phyloP scores from a whole-genome alignment of 2,888 invertebrate genomes.

The Idaea dimidiata region DNA sequence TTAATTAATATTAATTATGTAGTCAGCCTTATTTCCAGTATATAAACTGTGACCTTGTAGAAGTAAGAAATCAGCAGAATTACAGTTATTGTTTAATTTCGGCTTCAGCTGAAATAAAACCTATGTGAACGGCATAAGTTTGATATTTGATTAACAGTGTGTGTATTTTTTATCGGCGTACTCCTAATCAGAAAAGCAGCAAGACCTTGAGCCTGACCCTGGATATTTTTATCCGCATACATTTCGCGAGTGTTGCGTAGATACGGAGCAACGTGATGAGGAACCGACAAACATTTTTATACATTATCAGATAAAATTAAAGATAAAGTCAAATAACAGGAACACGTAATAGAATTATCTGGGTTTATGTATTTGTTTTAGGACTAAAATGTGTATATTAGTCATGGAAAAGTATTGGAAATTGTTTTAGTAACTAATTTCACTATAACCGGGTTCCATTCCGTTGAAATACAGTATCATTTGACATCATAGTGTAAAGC shows the following conservation, averaged over 20 bases:
- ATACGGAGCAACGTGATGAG: slow-evolving; percentile 53
- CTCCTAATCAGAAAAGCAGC: slow-evolving; percentile 74
- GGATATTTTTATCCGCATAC: slow-evolving; percentile 76
- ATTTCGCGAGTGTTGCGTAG: slow-evolving; percentile 69
- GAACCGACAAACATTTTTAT: slow-evolving; percentile 48
- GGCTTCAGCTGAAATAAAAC: slow-evolving; percentile 41
- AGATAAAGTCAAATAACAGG: slow-evolving; percentile 36
- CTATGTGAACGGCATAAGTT: slow-evolving; percentile 41
- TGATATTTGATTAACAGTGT: slow-evolving; percentile 43
- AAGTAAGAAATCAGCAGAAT: slow-evolving; percentile 67
- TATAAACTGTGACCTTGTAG: slow-evolving; percentile 61
- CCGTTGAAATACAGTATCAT: background rate
- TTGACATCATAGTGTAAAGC: too few relatives aligned
- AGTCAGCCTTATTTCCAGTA: slow-evolving; percentile 40
- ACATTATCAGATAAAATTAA: slow-evolving; percentile 42
- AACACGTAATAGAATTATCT: slow-evolving; percentile 23
- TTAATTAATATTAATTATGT: too few relatives aligned
- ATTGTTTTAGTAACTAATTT: slow-evolving; percentile 1
- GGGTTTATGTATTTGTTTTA: slow-evolving; percentile 19
- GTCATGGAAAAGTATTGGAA: background rate
- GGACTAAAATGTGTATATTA: slow-evolving; percentile 10
- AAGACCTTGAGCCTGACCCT: slow-evolving; percentile 78
- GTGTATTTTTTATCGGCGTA: slow-evolving; percentile 60
- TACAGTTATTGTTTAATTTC: slow-evolving; percentile 69
- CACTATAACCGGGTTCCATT: background rate